Percentiles rank a stretch among this genome's conserved stretches.
Evolutionary conservation across 2,113 vertebrate species (phyloP).

Genomic region (Pelecanoides urinatrix): DNA sequence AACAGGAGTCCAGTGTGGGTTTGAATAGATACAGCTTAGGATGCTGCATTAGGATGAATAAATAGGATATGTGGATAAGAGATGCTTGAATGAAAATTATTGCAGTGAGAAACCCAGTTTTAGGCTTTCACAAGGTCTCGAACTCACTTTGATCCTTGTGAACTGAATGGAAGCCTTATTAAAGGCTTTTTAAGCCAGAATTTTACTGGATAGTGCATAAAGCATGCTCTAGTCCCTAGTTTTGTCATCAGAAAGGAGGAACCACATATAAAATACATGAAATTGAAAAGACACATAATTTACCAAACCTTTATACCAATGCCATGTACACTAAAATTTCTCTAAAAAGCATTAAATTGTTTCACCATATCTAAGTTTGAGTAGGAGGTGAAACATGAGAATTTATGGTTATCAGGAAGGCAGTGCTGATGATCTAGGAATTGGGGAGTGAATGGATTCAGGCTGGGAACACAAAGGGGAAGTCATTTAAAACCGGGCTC

Average conservation of each 20-base stretch:
- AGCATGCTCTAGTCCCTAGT: background rate
- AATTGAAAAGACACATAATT: background rate
- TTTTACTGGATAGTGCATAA: background rate
- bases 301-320: background rate
- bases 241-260: background rate
- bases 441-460: background rate
- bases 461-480: background rate
- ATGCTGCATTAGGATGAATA: background rate
- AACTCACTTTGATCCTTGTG: background rate
- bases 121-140: background rate
- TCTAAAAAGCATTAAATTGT: background rate
- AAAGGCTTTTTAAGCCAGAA: background rate
- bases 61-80: background rate
- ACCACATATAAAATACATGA: accelerated
- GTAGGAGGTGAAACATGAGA: background rate
- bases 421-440: background rate
- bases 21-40: background rate
- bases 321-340: background rate
- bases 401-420: background rate
- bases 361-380: background rate
- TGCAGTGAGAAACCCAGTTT: background rate
- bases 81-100: background rate
- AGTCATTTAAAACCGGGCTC: background rate
- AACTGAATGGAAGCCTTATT: background rate
- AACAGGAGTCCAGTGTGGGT: background rate